Base-by-base conservation (phyloP, 2,888 invertebrate species). In the Lepidocyrtoides sp. region DNA sequence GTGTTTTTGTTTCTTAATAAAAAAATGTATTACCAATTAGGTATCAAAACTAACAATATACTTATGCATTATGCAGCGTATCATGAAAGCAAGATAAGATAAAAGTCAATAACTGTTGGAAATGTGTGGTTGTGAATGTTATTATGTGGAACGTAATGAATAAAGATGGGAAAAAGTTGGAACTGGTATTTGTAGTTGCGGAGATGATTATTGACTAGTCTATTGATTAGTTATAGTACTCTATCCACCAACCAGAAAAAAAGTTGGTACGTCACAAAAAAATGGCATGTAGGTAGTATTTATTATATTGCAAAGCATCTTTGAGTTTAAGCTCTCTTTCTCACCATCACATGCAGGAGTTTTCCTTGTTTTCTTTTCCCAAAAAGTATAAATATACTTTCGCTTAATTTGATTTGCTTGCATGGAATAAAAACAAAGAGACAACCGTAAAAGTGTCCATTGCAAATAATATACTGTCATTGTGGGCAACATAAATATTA, bases 401-500 rank as follows among this genome's bases (percentile, higher is more conserved):
- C 36, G 7, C 36, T 36, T 36, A 36, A 36, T 36, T 36, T 7
- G 7, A 36, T 36, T 36, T 36, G 36, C 7, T n/a, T n/a, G 12
- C 1, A 23, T 41, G 10, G 44, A 72, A 75, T n/a, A n/a, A 36
- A 36, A 36, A n/a, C 14, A n/a, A 79, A 17, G n/a, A 10, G 20
- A 20, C 32, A 81, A 60, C 57, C 81, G 20, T 57, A 81, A 20
- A 81, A 57, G 60, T 60, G 57, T 54, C 2, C 23, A 44, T 36
- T 36, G 2, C 36, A 72, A 75, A 26, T 36, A 8, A 75, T 26
- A 17, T n/a, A 10, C 17, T 26, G 60, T 60, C 10, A 17, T 36
- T 17, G 7, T 17, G 12, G 20, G 23, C 54, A 79, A 41, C 57
- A 20, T 7, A 81, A 60, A 81, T 41, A 81, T 81, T 81, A 81